phyloP scores from a whole-genome alignment of 2,797 vertebrate genomes.

The Enoplosus armatus region DNA sequence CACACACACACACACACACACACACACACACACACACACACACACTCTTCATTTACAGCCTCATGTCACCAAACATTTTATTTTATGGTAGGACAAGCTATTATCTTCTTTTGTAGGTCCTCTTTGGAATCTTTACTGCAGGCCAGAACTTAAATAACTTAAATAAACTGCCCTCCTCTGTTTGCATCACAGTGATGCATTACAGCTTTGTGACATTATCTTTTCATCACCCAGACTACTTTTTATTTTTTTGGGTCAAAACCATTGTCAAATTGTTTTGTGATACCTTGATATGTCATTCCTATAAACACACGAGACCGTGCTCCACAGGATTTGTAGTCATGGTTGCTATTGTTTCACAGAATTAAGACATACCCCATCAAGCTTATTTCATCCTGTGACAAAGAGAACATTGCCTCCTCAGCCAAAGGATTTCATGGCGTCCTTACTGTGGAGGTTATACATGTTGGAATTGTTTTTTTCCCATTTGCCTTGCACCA shows the following conservation, averaged over 20 bases:
- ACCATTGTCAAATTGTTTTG: neutral
- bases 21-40: conserved; percentile 7
- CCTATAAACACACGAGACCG: neutral
- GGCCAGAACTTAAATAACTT: conserved; percentile 25
- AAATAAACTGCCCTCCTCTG: neutral
- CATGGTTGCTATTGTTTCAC: neutral
- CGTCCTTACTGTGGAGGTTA: neutral
- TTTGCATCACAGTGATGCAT: conserved; percentile 15
- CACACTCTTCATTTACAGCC: conserved; percentile 43
- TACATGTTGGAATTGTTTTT: conserved; percentile 3
- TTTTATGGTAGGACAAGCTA: conserved; percentile 49
- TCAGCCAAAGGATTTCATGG: conserved; percentile 21
- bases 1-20: conserved; percentile 5
- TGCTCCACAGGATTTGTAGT: neutral
- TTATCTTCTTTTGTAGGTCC: conserved; percentile 8
- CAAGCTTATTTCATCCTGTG: neutral
- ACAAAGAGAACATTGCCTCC: conserved; percentile 14
- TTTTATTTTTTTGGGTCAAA: neutral
- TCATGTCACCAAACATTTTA: conserved; percentile 38
- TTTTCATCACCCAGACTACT: conserved; percentile 1
- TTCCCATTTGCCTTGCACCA: neutral
- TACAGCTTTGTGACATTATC: conserved; percentile 6
- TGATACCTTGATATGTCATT: neutral
- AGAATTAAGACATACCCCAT: conserved; percentile 7
- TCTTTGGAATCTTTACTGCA: conserved; percentile 40